These are phyloP conservation scores for Girardinichthys multiradiatus DNA, from an alignment of 2,113 vertebrate species.

Conservation along the genomic window DNA sequence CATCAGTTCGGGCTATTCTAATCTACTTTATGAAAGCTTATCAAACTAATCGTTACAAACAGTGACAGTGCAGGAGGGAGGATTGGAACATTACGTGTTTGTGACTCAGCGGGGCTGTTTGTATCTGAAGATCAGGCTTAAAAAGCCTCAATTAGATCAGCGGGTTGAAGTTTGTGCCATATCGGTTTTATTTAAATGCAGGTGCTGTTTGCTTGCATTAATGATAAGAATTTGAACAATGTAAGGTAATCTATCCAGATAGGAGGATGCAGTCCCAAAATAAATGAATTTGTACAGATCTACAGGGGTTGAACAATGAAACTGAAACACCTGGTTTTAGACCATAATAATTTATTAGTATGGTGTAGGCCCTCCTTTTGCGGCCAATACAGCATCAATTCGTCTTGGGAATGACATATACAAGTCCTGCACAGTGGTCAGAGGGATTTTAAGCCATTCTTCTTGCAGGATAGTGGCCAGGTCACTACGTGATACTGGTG, in stretches of 20 bases:
- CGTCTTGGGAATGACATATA: too few species aligned
- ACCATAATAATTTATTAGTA: too few species aligned
- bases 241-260: slow-evolving; percentile 3
- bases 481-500: too few species aligned
- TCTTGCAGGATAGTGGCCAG: too few species aligned
- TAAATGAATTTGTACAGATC: slow-evolving; percentile 55
- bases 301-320: too few species aligned
- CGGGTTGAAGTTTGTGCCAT: slow-evolving; percentile 4
- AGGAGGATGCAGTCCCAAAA: slow-evolving; percentile 18
- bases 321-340: too few species aligned
- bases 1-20: slow-evolving; percentile 68
- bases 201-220: slow-evolving; percentile 15
- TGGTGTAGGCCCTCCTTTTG: too few species aligned
- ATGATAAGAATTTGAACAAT: neutral
- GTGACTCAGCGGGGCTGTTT: slow-evolving; percentile 61
- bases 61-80: slow-evolving; percentile 57
- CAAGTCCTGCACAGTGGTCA: too few species aligned
- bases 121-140: slow-evolving; percentile 15
- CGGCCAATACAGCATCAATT: too few species aligned
- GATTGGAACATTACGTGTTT: slow-evolving; percentile 49
- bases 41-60: slow-evolving; percentile 67
- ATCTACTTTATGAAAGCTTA: slow-evolving; percentile 75
- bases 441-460: too few species aligned
- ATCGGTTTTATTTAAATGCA: slow-evolving; percentile 15
- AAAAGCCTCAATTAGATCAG: slow-evolving; percentile 49